These are phyloP conservation scores for Nansenia antarctica DNA, from an alignment of 2,113 vertebrate genomes.

Conservation along the genomic window DNA sequence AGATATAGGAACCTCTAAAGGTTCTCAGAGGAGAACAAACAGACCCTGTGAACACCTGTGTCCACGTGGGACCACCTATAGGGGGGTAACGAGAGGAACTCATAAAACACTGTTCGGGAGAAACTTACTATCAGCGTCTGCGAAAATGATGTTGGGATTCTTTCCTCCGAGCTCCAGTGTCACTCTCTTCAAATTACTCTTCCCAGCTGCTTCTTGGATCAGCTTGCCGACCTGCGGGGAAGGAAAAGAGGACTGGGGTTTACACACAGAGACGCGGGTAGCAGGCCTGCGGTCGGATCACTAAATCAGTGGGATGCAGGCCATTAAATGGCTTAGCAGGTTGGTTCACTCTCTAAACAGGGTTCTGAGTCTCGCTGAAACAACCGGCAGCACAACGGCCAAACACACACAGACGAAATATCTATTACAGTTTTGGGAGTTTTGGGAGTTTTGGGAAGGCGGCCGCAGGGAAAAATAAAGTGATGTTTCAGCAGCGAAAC, in stretches of 20 bases:
- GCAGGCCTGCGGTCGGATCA: slow-evolving; percentile 51
- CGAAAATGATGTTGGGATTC: slow-evolving; percentile 99
- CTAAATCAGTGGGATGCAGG: slow-evolving; percentile 59
- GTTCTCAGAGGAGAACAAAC: background rate
- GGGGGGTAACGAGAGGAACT: slow-evolving; percentile 8
- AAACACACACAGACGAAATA: slow-evolving; percentile 67
- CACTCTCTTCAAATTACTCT: slow-evolving; percentile 98
- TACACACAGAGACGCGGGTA: slow-evolving; percentile 54
- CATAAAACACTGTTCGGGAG: slow-evolving; percentile 45
- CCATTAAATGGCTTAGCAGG: slow-evolving; percentile 67
- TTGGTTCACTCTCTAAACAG: slow-evolving; percentile 50
- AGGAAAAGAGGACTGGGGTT: slow-evolving; percentile 71
- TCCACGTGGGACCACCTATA: slow-evolving; percentile 27
- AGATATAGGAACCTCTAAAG: background rate
- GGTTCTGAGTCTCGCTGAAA: slow-evolving; percentile 56
- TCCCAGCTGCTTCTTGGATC: slow-evolving; percentile 98
- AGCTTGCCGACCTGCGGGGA: slow-evolving; percentile 91
- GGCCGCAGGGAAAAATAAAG: slow-evolving; percentile 56
- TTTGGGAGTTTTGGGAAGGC: slow-evolving; percentile 36
- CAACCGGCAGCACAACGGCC: too few species aligned
- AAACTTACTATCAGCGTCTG: slow-evolving; percentile 97
- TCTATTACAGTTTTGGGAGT: slow-evolving; percentile 68
- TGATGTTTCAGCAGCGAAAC: slow-evolving; percentile 52
- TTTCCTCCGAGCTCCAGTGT: slow-evolving; percentile 98
- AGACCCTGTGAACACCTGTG: slow-evolving; percentile 11